Base-by-base conservation (phyloP, 2,888 invertebrate genomes). In the Dicranocentrus wangi region DNA sequence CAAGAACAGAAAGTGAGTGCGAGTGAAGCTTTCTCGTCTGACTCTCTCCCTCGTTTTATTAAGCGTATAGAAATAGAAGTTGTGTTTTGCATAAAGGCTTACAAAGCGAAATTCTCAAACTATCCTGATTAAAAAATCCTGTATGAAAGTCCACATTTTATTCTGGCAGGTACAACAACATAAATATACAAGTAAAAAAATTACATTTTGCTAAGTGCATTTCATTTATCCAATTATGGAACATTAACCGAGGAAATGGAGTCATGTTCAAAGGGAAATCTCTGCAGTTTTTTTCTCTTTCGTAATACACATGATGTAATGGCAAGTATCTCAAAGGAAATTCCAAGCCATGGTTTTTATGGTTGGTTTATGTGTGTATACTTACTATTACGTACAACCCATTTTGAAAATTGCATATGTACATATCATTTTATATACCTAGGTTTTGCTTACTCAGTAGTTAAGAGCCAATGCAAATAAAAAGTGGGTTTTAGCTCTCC, bases 341-440 rank as follows among this genome's bases (percentile, higher is more conserved):
- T 32, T 7, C 32, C 32, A 32, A 32, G 32, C 32, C 10, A 7
- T 51, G 19, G 1, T 32, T 19, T 2, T 51, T 17, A 51, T 51
- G 17, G 47, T 47, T 17, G 17, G 51, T 19, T 51, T 51, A 7
- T 17, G 19, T 51, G 51, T n/a, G 51, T 43, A 8, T 13, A 43
- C n/a, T 8, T n/a, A 8, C 15, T 43, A n/a, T n/a, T 51, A 19
- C 7, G 19, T 17, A 7, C 17, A n/a, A 25, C 15, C 65, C 65
- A 65, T 43, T 65, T 65, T 65, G 21, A 42, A 65, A 43, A 65
- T 65, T 65, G 65, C 61, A 17, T 61, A 61, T 28, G 23, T 61
- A 15, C 61, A 28, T 61, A 5, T 51, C 32, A 58, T 58, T 21
- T n/a, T 15, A 55, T 23, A 21, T 25, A 8, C n/a, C 10, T 53